These are phyloP conservation scores for Cecidostiba fungosa DNA, from an alignment of 2,888 invertebrate genomes.

Conservation along the genomic window DNA sequence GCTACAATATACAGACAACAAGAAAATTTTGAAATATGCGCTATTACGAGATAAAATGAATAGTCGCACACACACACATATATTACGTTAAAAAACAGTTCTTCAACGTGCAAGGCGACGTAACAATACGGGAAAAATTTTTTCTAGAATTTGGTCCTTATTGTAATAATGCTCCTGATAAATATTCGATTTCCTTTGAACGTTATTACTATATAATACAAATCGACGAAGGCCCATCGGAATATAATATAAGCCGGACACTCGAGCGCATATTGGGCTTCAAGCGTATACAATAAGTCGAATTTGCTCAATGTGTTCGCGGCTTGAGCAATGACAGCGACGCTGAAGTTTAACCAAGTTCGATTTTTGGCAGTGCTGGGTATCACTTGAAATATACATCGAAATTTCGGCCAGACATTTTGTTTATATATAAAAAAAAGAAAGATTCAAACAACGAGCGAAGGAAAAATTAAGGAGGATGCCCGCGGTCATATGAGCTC, in stretches of 20 bases:
- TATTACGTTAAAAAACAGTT: not conserved
- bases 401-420: not conserved
- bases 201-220: slow-evolving; percentile 31
- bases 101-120: not conserved
- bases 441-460: slow-evolving; percentile 12
- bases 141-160: no score
- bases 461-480: slow-evolving; percentile 32
- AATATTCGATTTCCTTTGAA: slow-evolving; percentile 2
- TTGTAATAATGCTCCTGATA: not conserved
- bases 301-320: slow-evolving; percentile 1
- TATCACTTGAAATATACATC: not conserved
- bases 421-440: not conserved
- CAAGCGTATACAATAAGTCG: not conserved
- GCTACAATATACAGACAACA: not conserved
- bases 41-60: not conserved
- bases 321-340: slow-evolving; percentile 4
- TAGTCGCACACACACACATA: not conserved
- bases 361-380: slow-evolving; percentile 45
- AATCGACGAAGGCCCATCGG: slow-evolving; percentile 27
- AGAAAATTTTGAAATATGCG: not conserved
- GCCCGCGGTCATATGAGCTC: slow-evolving; percentile 34
- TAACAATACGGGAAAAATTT: not conserved
- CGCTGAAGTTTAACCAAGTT: slow-evolving; percentile 10
- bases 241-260: slow-evolving; percentile 27
- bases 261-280: not conserved